phyloP scores from a whole-genome alignment of 2,113 vertebrate genomes.

The Otocyon megalotis region DNA sequence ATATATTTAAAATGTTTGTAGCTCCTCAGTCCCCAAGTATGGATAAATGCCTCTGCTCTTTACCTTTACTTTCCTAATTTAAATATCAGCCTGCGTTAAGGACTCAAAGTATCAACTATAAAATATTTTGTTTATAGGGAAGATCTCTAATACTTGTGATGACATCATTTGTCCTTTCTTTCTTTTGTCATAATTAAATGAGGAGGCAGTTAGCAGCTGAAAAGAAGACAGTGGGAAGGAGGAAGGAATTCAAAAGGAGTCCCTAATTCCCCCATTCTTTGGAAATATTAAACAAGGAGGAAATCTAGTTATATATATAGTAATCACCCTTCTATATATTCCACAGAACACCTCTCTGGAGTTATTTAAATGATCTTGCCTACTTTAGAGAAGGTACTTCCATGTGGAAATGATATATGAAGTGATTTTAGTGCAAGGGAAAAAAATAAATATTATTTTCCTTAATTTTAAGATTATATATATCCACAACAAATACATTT shows the following conservation, averaged over 20 bases:
- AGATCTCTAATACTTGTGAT: conserved; percentile 51
- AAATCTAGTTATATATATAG: not conserved
- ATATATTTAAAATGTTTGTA: conserved; percentile 63
- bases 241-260: not conserved
- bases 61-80: conserved; percentile 39
- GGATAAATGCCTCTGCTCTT: not conserved
- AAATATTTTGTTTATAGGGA: conserved; percentile 16
- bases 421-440: not conserved
- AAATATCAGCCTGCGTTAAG: conserved; percentile 29
- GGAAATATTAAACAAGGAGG: conserved; percentile 3
- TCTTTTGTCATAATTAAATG: conserved; percentile 21
- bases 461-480: conserved; percentile 56
- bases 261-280: not conserved
- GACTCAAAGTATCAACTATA: not conserved
- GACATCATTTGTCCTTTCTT: not conserved
- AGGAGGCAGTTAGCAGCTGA: not conserved
- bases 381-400: not conserved
- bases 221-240: too few species aligned
- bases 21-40: not conserved
- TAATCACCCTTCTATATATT: not conserved
- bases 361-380: not conserved
- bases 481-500: conserved; percentile 1
- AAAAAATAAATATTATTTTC: conserved; percentile 44
- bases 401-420: not conserved
- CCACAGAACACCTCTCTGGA: not conserved